phyloP scores from a whole-genome alignment of 2,113 vertebrate species.

The Cettia cetti region DNA sequence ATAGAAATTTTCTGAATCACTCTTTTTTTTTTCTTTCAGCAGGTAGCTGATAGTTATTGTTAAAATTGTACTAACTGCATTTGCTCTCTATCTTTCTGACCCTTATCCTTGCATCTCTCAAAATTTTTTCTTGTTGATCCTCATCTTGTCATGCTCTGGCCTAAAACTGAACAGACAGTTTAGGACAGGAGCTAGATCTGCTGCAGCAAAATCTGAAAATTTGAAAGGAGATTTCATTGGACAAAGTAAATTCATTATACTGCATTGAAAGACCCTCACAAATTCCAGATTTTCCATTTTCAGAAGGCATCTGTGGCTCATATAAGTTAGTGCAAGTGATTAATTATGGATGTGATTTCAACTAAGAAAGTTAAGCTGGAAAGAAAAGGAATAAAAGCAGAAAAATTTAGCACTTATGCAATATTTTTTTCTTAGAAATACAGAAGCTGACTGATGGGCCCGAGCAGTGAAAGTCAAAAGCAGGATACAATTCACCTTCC shows the following conservation, averaged over 20 bases:
- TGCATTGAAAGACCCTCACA: background rate
- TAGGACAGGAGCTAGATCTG: background rate
- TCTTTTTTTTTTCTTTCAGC: background rate
- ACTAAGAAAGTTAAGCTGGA: background rate
- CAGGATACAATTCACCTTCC: background rate
- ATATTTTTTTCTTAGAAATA: background rate
- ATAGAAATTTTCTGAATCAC: background rate
- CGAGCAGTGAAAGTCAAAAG: background rate
- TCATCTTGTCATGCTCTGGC: background rate
- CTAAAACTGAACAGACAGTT: background rate
- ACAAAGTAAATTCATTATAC: background rate
- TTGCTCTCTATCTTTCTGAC: background rate
- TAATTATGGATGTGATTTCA: background rate
- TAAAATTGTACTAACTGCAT: background rate
- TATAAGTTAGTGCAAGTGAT: background rate
- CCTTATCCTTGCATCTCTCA: background rate
- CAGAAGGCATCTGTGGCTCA: background rate
- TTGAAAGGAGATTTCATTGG: background rate
- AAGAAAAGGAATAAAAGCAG: background rate
- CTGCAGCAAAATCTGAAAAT: background rate
- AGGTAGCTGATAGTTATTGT: background rate
- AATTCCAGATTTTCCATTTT: background rate
- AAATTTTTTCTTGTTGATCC: background rate
- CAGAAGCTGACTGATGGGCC: background rate
- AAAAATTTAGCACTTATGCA: background rate